phyloP scores from a whole-genome alignment of 2,797 vertebrate genomes.

The Gouania willdenowi region DNA sequence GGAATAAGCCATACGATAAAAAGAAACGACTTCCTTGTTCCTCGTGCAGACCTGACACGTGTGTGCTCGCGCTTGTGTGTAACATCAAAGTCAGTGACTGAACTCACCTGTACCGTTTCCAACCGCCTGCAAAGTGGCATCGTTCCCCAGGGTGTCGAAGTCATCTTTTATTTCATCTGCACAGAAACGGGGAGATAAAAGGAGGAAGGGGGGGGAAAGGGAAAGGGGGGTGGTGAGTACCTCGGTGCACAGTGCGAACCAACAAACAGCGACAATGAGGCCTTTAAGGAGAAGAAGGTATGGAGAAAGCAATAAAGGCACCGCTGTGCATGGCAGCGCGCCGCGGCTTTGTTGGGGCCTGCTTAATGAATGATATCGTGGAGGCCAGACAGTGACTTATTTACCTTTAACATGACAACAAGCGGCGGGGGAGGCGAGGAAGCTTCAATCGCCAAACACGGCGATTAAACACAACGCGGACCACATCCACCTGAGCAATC shows the following conservation, averaged over 20 bases:
- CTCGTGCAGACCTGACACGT: no score
- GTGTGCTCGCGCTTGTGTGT: no score
- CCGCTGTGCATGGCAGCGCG: slow-evolving; percentile 48
- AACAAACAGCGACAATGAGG: slow-evolving; percentile 37
- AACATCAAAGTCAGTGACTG: background rate
- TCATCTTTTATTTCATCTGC: slow-evolving; percentile 99
- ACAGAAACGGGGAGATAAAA: slow-evolving; percentile 25
- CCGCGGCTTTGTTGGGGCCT: slow-evolving; percentile 74
- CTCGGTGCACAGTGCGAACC: slow-evolving; percentile 31
- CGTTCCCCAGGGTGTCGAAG: slow-evolving; percentile 91
- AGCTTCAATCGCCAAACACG: slow-evolving; percentile 59
- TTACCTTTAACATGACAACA: slow-evolving; percentile 85
- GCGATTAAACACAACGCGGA: slow-evolving; percentile 67
- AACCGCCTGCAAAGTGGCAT: slow-evolving; percentile 83
- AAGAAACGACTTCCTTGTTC: no score
- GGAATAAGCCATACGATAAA: no score
- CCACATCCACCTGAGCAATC: slow-evolving; percentile 75
- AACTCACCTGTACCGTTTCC: slow-evolving; percentile 95
- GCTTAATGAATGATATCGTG: slow-evolving; percentile 81
- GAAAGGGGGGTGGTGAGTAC: slow-evolving; percentile 38
- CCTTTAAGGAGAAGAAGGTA: slow-evolving; percentile 55
- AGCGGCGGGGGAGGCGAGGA: slow-evolving; percentile 58
- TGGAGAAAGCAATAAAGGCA: slow-evolving; percentile 56
- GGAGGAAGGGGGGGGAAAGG: slow-evolving; percentile 9
- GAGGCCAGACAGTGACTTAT: slow-evolving; percentile 80